A percentile compares a stretch with the other conserved stretches of the same genome.
Evolutionary conservation across 2,888 invertebrate species (phyloP).

Genomic region (Venustoraphidia nigricollis): DNA sequence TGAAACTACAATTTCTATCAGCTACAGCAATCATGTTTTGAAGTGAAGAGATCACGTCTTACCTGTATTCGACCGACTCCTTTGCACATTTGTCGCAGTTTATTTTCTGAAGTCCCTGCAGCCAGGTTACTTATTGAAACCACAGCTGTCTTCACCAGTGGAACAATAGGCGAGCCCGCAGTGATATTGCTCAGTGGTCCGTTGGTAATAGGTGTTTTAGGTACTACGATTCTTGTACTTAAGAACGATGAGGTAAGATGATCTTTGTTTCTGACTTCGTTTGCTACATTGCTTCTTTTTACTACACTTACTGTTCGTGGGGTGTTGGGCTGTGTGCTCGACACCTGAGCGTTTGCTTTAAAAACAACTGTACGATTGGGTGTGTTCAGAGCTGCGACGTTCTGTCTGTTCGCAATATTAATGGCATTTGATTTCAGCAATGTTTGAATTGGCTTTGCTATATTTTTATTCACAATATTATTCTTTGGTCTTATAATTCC

Average conservation of each 20-base stretch:
- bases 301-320: neutral
- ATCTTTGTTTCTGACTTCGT: constrained; percentile 8
- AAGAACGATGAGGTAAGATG: constrained; percentile 17
- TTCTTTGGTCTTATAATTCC: too few species aligned
- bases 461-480: too few species aligned
- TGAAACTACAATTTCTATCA: too few species aligned
- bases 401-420: too few species aligned
- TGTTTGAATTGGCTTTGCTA: too few species aligned
- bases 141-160: constrained; percentile 22
- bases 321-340: neutral
- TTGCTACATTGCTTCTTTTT: neutral
- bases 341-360: neutral
- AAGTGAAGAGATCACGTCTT: constrained; percentile 11
- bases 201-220: neutral
- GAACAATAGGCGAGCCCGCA: constrained; percentile 14
- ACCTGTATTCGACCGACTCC: constrained; percentile 34
- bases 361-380: too few species aligned
- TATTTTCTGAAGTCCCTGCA: constrained; percentile 29
- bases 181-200: too few species aligned
- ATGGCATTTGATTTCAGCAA: too few species aligned
- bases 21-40: too few species aligned
- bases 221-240: constrained; percentile 17
- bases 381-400: too few species aligned
- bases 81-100: constrained; percentile 31
- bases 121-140: constrained; percentile 33